Percentiles rank a stretch among this genome's conserved stretches.
Evolutionary conservation across 2,797 vertebrate genomes (phyloP).

Genomic region (Corythornis leucogaster): DNA sequence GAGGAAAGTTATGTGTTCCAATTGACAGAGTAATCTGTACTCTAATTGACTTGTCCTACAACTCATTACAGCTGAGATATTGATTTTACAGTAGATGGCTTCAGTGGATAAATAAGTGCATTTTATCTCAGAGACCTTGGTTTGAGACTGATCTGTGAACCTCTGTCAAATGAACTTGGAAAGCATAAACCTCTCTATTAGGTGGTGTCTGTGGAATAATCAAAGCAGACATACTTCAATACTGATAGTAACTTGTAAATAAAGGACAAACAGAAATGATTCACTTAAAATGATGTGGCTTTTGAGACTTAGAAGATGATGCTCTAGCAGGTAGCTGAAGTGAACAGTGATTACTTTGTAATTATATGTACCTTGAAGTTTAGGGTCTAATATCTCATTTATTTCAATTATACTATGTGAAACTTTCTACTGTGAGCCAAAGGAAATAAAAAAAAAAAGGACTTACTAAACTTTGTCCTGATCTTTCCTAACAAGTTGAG

Average conservation of each 20-base stretch:
- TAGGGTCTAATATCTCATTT: slow-evolving; percentile 32
- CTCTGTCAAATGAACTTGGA: slow-evolving; percentile 30
- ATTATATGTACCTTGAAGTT: background rate
- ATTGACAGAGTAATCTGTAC: slow-evolving; percentile 68
- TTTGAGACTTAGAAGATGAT: background rate
- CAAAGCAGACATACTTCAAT: background rate
- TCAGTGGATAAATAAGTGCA: slow-evolving; percentile 67
- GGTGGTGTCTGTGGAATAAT: slow-evolving; percentile 30
- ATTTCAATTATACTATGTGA: slow-evolving; percentile 22
- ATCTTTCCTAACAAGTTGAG: background rate
- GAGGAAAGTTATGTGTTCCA: slow-evolving; percentile 73
- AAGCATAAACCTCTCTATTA: slow-evolving; percentile 51
- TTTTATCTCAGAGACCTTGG: slow-evolving; percentile 57
- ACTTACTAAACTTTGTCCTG: background rate
- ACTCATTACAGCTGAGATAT: slow-evolving; percentile 79
- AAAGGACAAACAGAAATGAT: slow-evolving; percentile 15
- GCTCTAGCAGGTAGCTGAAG: slow-evolving; percentile 5
- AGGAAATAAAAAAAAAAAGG: background rate
- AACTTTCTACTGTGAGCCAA: background rate
- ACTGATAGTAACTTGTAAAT: slow-evolving; percentile 31
- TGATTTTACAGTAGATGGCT: slow-evolving; percentile 73
- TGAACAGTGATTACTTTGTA: slow-evolving; percentile 30
- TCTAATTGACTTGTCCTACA: slow-evolving; percentile 81
- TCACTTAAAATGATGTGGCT: background rate
- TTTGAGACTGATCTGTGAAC: slow-evolving; percentile 61